phyloP scores from a whole-genome alignment of 2,797 vertebrate genomes.

The Linurgus olivaceus region DNA sequence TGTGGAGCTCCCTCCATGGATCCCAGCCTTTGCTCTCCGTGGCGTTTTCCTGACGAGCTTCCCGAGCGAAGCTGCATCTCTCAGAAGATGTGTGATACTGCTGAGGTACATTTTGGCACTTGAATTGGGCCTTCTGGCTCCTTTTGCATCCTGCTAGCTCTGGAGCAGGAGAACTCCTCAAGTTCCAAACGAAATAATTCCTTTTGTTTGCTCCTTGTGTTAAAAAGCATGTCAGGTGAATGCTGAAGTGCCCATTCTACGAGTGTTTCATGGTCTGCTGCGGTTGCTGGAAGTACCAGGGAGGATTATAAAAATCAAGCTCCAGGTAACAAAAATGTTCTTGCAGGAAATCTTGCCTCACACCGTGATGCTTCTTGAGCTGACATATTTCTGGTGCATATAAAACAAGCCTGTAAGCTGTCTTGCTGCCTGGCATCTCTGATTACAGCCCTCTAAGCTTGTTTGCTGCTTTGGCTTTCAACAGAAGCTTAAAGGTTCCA shows the following conservation, averaged over 20 bases:
- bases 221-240: not conserved
- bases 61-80: not conserved
- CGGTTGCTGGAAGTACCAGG: not conserved
- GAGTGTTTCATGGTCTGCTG: not conserved
- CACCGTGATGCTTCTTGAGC: not conserved
- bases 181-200: not conserved
- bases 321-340: not conserved
- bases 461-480: not conserved
- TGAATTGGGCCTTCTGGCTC: not conserved
- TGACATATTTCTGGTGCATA: not conserved
- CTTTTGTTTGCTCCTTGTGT: not conserved
- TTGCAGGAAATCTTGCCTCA: not conserved
- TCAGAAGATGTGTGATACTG: not conserved
- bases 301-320: not conserved
- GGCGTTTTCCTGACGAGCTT: not conserved
- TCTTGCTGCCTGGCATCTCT: not conserved
- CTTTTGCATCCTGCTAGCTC: not conserved
- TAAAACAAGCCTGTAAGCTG: not conserved
- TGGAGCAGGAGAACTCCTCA: not conserved
- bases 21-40: not conserved
- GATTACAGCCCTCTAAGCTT: not conserved
- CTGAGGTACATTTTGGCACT: not conserved
- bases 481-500: not conserved
- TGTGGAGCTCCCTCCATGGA: not conserved
- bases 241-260: not conserved